Conservation (phyloP, 2,888 invertebrate genomes). For the Leptinotarsa juncta region DNA sequence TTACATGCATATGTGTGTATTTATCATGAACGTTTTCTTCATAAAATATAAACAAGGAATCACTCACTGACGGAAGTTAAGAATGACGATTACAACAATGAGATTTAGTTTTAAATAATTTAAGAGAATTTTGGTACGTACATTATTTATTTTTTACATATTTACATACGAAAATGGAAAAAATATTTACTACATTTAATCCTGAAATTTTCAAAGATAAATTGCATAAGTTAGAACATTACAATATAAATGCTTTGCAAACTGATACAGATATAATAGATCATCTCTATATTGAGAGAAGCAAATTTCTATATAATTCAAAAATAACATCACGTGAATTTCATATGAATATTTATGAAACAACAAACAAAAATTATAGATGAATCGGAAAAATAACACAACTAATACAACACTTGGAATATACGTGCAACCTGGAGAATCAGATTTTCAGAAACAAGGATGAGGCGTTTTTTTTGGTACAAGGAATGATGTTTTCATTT, state of each 20-base stretch:
- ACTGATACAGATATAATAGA: conserved; percentile 13
- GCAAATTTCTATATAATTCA: not conserved
- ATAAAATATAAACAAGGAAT: too few relatives aligned
- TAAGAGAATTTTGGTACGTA: not conserved
- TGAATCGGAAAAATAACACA: not conserved
- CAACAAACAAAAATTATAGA: not conserved
- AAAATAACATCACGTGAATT: not conserved
- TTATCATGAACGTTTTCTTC: too few relatives aligned
- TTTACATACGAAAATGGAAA: conserved; percentile 45
- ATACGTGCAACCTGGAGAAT: too few relatives aligned
- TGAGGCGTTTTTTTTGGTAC: too few relatives aligned
- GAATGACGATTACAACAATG: too few relatives aligned
- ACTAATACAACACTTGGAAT: too few relatives aligned
- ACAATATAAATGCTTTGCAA: conserved; percentile 31
- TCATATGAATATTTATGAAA: not conserved
- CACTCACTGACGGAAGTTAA: too few relatives aligned
- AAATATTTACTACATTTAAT: conserved; percentile 19
- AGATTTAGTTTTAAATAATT: too few relatives aligned
- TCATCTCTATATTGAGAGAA: not conserved
- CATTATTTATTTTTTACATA: conserved; percentile 49
- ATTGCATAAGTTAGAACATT: conserved; percentile 37
- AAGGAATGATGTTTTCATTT: too few relatives aligned
- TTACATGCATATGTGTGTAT: too few relatives aligned
- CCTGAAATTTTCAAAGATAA: conserved; percentile 31
- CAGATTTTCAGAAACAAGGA: too few relatives aligned